phyloP scores from a whole-genome alignment of 2,113 vertebrate genomes.

The Pygoscelis adeliae region DNA sequence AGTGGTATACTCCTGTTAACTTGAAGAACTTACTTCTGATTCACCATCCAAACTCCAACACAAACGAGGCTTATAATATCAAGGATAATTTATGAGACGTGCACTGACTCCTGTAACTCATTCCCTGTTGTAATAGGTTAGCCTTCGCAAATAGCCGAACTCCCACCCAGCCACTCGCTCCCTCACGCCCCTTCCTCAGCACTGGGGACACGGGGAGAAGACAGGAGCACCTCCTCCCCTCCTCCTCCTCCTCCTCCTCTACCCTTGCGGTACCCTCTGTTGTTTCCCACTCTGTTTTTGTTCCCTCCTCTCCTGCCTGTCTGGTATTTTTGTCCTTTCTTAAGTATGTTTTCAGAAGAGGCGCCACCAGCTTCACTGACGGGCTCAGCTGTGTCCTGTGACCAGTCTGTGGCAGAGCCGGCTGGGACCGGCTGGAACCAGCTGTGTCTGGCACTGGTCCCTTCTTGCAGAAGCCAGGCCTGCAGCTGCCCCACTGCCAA shows the following conservation, averaged over 20 bases:
- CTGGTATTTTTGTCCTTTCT: neutral
- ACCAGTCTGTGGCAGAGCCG: neutral
- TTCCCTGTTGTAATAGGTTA: neutral
- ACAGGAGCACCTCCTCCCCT: neutral
- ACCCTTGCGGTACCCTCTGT: neutral
- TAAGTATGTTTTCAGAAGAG: neutral
- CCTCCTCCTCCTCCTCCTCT: neutral
- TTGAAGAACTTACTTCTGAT: neutral
- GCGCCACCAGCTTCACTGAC: neutral
- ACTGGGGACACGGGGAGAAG: fast-evolving
- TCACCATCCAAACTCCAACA: neutral
- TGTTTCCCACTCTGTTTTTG: neutral
- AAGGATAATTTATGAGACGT: neutral
- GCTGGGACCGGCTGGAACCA: neutral
- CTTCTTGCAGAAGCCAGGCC: neutral
- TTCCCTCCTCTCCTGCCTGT: neutral
- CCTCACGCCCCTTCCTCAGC: neutral
- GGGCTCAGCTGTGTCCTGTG: neutral
- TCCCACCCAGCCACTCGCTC: fast-evolving
- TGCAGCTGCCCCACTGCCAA: neutral
- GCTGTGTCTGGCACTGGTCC: neutral
- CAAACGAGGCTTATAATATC: neutral
- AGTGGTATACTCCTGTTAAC: neutral
- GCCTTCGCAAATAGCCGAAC: neutral
- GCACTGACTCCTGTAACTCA: neutral